Evolutionary conservation across 1,140 invertebrate species (phyloP), one percentile per base, ranked within the genome.

Genomic region (Trigoniulus corallinus): DNA sequence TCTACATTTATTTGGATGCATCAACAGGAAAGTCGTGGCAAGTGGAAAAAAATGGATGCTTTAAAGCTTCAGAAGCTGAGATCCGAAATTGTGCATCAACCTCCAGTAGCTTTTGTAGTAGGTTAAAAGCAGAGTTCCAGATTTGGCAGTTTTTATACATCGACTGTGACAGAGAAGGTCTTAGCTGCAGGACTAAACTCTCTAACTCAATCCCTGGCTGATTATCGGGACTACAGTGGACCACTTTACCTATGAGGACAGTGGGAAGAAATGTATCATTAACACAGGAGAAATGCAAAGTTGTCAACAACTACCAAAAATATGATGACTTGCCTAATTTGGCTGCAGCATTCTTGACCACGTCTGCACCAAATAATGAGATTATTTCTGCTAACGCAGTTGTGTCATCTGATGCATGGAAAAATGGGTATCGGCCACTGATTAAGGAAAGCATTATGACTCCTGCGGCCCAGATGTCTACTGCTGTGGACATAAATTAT

Each of bases 391-490:
- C 81, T 26, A 92, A 66, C 26, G 84, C 82, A 23, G 79, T 77
- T 45, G 81, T 68, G 61, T 88, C 85, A 65, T 88, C 84, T 37
- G 78, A 74, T 4, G 82, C 81, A 53, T 79, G 76, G 61, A 92
- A 88, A 62, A 92, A 85, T 25, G 84, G 84, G 69, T 85, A 86
- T 1, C 82, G 76, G 18, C 78, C 77, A 58, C 79, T 82, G 4
- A 91, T 67, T 51, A 88, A 77, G 47, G 79, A 82, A 1, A 88
- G 64, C 58, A 92, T 76, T 51, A 92, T 88, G 2, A 92, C 80
- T 34, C 88, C 88, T 39, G 77, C 77, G 29, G 88, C 84, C 88
- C 88, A 93, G 49, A 89, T 74, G 69, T 94, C 88, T 53, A 94
- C 80, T 55, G 82, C 84, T 73, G 68, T 29, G 67, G 62, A 49